Evolutionary conservation across 2,888 invertebrate genomes (phyloP).

Genomic region (Amorpha juglandis): DNA sequence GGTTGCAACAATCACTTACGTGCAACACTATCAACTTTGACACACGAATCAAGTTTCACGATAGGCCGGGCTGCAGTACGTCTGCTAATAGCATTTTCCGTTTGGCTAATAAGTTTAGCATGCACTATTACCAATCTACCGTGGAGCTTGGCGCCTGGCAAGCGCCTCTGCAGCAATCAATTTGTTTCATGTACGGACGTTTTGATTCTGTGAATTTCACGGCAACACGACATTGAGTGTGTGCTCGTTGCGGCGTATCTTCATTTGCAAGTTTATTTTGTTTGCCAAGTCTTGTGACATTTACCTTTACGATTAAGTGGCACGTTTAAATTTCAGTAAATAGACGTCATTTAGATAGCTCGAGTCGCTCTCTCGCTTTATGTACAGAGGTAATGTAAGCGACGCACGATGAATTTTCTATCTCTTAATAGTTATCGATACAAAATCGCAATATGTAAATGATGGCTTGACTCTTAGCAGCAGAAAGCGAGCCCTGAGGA

Average conservation of each 20-base stretch:
- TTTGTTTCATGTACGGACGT: conserved; percentile 79
- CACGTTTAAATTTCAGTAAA: conserved; percentile 40
- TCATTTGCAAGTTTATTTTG: conserved; percentile 72
- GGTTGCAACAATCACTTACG: conserved; percentile 80
- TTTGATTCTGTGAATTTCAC: conserved; percentile 77
- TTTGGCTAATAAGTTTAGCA: conserved; percentile 83
- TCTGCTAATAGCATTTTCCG: conserved; percentile 82
- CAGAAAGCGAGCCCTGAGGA: conserved; percentile 53
- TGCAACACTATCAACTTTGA: conserved; percentile 75
- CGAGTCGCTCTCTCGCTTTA: conserved; percentile 29
- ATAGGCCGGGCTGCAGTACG: conserved; percentile 62
- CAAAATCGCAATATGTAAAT: conserved; percentile 80
- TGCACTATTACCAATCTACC: conserved; percentile 82
- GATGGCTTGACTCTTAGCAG: conserved; percentile 59
- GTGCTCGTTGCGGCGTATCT: conserved; percentile 68
- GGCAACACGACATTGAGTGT: conserved; percentile 59
- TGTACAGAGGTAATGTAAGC: conserved; percentile 46
- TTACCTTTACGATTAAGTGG: conserved; percentile 47
- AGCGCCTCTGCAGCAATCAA: conserved; percentile 78
- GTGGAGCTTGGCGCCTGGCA: conserved; percentile 68
- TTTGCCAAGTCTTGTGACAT: conserved; percentile 55
- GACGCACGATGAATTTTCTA: conserved; percentile 56
- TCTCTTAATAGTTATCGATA: conserved; percentile 73
- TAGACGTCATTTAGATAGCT: conserved; percentile 32
- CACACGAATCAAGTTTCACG: conserved; percentile 74